Conservation (phyloP, 2,888 invertebrate genomes). For the Melanargia galathea region DNA sequence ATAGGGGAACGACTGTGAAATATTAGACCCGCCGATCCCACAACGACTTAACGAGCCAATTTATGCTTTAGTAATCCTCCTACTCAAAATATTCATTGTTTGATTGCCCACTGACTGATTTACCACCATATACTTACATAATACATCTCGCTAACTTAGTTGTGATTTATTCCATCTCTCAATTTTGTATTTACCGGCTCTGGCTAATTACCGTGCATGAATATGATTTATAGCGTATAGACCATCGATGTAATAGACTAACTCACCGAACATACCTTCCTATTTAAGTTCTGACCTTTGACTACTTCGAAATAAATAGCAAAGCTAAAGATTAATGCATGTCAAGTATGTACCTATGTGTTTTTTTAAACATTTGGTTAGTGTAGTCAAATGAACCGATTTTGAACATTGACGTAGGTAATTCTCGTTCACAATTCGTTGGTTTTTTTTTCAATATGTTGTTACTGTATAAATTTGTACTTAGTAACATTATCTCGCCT, state of each 20-base stretch:
- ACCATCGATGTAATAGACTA: no score
- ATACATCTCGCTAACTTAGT: slow-evolving; percentile 63
- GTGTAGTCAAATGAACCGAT: slow-evolving; percentile 4
- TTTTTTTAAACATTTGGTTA: slow-evolving; percentile 11
- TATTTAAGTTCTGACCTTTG: slow-evolving; percentile 55
- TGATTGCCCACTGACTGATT: slow-evolving; percentile 70
- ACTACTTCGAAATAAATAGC: slow-evolving; percentile 31
- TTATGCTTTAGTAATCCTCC: slow-evolving; percentile 50
- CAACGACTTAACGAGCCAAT: slow-evolving; percentile 58
- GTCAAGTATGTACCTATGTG: neutral
- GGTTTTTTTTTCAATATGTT: no score
- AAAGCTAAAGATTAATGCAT: slow-evolving; percentile 30
- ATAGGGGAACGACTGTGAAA: slow-evolving; percentile 63
- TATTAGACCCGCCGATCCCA: slow-evolving; percentile 56
- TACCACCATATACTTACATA: slow-evolving; percentile 71
- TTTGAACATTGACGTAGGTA: neutral
- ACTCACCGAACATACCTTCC: slow-evolving; percentile 15
- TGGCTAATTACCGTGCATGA: slow-evolving; percentile 38
- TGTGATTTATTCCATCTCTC: slow-evolving; percentile 63
- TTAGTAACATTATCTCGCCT: slow-evolving; percentile 21
- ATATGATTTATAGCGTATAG: slow-evolving; percentile 71
- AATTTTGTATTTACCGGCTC: slow-evolving; percentile 49
- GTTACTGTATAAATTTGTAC: neutral
- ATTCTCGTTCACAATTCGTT: no score
- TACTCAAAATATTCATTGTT: slow-evolving; percentile 68